phyloP scores from a whole-genome alignment of 2,888 invertebrate species.

The Xanthostigma xanthostigma region DNA sequence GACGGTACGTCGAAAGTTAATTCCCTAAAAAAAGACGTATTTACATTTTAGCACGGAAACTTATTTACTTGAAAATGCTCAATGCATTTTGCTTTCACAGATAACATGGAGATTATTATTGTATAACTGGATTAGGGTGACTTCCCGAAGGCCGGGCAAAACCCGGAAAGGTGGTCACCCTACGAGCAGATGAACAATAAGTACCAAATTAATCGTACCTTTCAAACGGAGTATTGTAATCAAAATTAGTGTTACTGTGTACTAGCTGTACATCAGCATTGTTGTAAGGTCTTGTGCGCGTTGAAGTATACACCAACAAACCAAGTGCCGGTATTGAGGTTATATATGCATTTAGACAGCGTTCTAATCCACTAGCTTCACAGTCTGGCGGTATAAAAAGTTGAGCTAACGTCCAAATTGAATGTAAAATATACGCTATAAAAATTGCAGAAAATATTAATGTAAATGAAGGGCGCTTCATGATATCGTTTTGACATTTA shows the following conservation, averaged over 20 bases:
- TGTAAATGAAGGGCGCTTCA: slow-evolving; percentile 36
- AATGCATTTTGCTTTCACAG: too few species aligned
- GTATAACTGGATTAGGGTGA: too few species aligned
- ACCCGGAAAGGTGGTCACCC: too few species aligned
- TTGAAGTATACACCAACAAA: slow-evolving; percentile 52
- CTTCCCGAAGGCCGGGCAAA: too few species aligned
- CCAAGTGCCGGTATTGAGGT: slow-evolving; percentile 50
- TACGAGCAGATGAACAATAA: too few species aligned
- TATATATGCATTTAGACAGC: slow-evolving; percentile 57
- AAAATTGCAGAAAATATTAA: slow-evolving; percentile 47
- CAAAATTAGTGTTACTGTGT: slow-evolving; percentile 44
- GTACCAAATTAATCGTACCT: slow-evolving; percentile 26
- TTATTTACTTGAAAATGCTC: not conserved
- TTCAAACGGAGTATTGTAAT: slow-evolving; percentile 41
- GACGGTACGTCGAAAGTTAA: slow-evolving; percentile 53
- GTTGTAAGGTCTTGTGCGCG: slow-evolving; percentile 38
- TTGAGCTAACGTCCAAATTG: slow-evolving; percentile 59
- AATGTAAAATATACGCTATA: slow-evolving; percentile 51
- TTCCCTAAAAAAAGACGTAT: slow-evolving; percentile 34
- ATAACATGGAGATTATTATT: too few species aligned
- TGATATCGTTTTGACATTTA: slow-evolving; percentile 2
- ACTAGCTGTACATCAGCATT: slow-evolving; percentile 40
- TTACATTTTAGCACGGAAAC: slow-evolving; percentile 5
- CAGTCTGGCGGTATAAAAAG: slow-evolving; percentile 60
- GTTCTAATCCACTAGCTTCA: slow-evolving; percentile 32